Base-by-base conservation (phyloP, 2,888 invertebrate species). In the Abrostola tripartita region DNA sequence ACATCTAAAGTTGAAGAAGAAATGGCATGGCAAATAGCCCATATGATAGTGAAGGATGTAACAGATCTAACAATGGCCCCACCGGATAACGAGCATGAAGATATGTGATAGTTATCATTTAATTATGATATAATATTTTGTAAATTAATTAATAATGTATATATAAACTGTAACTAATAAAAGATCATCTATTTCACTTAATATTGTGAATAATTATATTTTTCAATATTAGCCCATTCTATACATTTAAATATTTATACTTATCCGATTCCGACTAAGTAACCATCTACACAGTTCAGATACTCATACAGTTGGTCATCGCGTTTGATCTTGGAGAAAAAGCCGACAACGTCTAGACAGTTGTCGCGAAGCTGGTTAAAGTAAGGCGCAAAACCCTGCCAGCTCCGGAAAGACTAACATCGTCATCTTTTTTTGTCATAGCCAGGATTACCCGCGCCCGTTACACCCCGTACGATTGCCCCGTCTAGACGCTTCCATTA, bases 11-110 rank as follows among this genome's bases (percentile, higher is more conserved):
- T 97, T 53, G 97, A 99, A 92, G 99, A 99, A 91, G 99, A 99
- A 90, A 97, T 99, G 95, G 99, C 99, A 6, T 98, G 99, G 97
- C 98, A 98, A 94, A 98, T 99, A 73, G 99, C 99, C 37, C 98
- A 98, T 92, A 98, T 98, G 98, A 99, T 99, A 85, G 97, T 99
- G 50, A 98, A 97, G 91, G 99, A 99, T 95, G 97, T 99, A 67
- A 98, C 98, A 49, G 97, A 96, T 89, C 95, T 98, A 84, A 98
- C 98, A 38, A 95, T 97, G 93, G 95, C 94, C 85, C 95, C 95
- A 90, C 94, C 93, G 69, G 94, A 94, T 65, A 91, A 87, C 83
- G 90, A 92, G 77, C 85, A 85, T 82, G 88, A 91, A 76, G 87
- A 87, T 88, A 86, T 85, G 87, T 87, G 84, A 87, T 88, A 87